Percentiles rank a stretch among this genome's conserved stretches.
These are phyloP conservation scores for Dinomys branickii DNA, from an alignment of 2,113 vertebrate genomes.

Conservation along the genomic window DNA sequence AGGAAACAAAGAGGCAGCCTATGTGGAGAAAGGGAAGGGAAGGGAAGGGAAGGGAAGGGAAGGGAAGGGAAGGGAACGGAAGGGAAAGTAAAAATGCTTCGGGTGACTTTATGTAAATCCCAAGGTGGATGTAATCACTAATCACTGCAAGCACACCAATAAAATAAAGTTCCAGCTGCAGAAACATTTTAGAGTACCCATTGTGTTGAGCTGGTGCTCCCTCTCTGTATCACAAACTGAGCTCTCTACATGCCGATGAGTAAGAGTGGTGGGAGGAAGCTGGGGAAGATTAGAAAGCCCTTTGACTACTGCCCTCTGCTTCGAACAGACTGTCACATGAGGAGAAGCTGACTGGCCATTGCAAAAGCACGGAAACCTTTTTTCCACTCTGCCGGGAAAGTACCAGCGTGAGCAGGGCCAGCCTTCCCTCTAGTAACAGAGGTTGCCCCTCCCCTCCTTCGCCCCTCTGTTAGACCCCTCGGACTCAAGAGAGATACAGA, in stretches of 20 bases:
- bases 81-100: not conserved
- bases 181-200: not conserved
- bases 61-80: not conserved
- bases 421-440: not conserved
- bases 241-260: not conserved
- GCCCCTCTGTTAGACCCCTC: not conserved
- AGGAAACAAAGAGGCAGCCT: not conserved
- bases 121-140: not conserved
- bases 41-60: not conserved
- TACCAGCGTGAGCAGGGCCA: not conserved
- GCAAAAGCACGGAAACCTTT: not conserved
- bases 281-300: not conserved
- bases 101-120: not conserved
- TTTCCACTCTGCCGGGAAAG: not conserved
- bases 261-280: not conserved
- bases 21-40: not conserved
- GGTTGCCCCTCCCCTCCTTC: not conserved
- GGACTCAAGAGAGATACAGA: not conserved
- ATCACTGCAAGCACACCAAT: not conserved
- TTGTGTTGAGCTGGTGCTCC: not conserved
- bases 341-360: not conserved
- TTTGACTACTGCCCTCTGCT: not conserved
- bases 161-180: not conserved
- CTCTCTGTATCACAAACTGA: slow-evolving; percentile 19
- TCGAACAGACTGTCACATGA: not conserved